Conservation (phyloP, 2,888 invertebrate genomes). For the Synanthedon formicaeformis region DNA sequence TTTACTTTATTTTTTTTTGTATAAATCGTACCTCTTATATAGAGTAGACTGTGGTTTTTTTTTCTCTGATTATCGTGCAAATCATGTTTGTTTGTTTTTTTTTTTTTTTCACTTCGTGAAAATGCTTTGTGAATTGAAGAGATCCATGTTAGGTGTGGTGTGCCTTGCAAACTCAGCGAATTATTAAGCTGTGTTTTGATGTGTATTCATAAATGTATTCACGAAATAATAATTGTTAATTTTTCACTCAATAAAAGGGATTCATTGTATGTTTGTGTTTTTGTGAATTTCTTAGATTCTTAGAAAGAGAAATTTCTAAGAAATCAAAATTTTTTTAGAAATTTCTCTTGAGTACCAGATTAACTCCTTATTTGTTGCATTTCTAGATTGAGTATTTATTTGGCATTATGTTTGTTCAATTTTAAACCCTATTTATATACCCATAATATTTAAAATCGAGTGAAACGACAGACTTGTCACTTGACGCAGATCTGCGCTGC, state of each 20-base stretch:
- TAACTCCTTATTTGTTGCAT: no score
- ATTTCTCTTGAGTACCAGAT: no score
- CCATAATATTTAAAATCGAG: no score
- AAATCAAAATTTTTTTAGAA: no score
- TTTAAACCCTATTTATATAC: no score
- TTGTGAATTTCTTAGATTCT: no score
- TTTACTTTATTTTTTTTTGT: slow-evolving; percentile 18
- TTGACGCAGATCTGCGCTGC: no score
- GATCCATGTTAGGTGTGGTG: slow-evolving; percentile 17
- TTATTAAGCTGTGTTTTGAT: slow-evolving; percentile 24
- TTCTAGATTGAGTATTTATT: no score
- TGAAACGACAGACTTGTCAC: no score
- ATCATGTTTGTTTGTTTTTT: no score
- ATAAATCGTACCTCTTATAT: slow-evolving; percentile 6
- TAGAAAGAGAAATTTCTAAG: no score
- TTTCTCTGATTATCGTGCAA: background rate
- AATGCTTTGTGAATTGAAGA: slow-evolving; percentile 13
- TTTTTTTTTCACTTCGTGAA: slow-evolving; percentile 5
- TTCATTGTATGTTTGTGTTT: slow-evolving; percentile 39
- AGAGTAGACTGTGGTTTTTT: background rate
- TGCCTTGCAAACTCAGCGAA: slow-evolving; percentile 29
- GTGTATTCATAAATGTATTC: slow-evolving; percentile 26
- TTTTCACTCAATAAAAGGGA: slow-evolving; percentile 57
- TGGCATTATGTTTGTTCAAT: no score
- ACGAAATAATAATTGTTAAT: slow-evolving; percentile 36